Base-by-base conservation (phyloP, 2,888 invertebrate genomes). In the Hermaeophaga mercurialis region DNA sequence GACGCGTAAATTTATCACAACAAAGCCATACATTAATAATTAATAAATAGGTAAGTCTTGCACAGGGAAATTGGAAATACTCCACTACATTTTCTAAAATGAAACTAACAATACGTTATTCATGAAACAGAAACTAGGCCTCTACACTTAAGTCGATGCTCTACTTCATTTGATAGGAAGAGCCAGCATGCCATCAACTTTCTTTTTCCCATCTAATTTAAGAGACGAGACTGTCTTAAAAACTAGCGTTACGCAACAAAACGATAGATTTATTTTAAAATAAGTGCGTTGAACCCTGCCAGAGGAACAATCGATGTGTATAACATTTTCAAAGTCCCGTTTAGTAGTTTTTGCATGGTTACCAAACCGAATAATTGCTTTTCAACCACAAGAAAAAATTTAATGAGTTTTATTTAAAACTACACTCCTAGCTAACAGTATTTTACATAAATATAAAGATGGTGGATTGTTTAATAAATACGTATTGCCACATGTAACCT, bases 231-330 rank as follows among this genome's bases (percentile, higher is more conserved):
- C 11, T 11, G 22, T 22, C 12, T 41, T 9, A 24, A 22, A 41
- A 38, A 11, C 18, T 1, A 38, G 17, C 17, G 17, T 38, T 12
- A 18, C 17, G 9, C 18, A 38, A 38, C 1, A 38, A 15, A 9
- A 15, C 18, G 17, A 18, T 15, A 7, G 14, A 7, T 18, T 33
- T 26, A 45, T n/a, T 45, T 48, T 9, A 26, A 26, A 38, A 38
- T 38, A 9, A 22, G 38, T 41, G 50, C 50, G n/a, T 31, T 50
- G 50, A 50, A 39, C 50, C 19, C 26, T 24, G 1, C 3, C 15
- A 14, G 1, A 28, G 15, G 48, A 49, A 26, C 28, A 33, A 50
- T 9, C 19, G 41, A 33, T 18, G 50, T 31, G 50, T 18, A 41
- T 1, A 41, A 49, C 26, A 36, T 22, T 47, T 18, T 8, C 15